A percentile compares a stretch with the other conserved stretches of the same genome.
Conservation (phyloP, 2,797 vertebrate genomes). For the Momotus momota region DNA sequence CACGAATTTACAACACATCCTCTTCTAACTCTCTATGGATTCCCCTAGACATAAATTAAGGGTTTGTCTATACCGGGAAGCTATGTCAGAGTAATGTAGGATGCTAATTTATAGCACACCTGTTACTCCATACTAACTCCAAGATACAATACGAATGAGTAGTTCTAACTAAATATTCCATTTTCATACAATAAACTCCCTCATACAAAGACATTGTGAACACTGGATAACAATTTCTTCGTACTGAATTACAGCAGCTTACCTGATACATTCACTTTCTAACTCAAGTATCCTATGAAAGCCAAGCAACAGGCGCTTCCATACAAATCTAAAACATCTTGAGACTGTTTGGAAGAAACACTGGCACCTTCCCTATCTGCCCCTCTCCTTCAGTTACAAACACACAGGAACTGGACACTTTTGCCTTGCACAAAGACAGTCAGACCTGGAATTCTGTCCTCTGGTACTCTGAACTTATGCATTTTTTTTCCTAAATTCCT, state of each 20-base stretch:
- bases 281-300: neutral
- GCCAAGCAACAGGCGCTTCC: neutral
- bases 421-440: neutral
- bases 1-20: neutral
- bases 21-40: neutral
- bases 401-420: neutral
- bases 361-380: rapidly evolving
- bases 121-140: neutral
- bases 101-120: neutral
- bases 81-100: neutral
- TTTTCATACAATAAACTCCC: neutral
- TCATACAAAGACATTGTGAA: neutral
- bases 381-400: neutral
- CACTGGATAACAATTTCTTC: neutral
- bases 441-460: neutral
- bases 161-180: neutral
- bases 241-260: neutral
- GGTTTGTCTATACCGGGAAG: neutral
- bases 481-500: neutral
- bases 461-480: neutral
- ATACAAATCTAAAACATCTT: neutral
- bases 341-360: neutral
- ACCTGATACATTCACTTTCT: neutral
- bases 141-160: neutral
- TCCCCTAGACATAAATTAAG: neutral